A percentile compares a stretch with the other conserved stretches of the same genome.
Evolutionary conservation across 2,888 invertebrate genomes (phyloP).

Genomic region (Eupithecia tripunctaria): DNA sequence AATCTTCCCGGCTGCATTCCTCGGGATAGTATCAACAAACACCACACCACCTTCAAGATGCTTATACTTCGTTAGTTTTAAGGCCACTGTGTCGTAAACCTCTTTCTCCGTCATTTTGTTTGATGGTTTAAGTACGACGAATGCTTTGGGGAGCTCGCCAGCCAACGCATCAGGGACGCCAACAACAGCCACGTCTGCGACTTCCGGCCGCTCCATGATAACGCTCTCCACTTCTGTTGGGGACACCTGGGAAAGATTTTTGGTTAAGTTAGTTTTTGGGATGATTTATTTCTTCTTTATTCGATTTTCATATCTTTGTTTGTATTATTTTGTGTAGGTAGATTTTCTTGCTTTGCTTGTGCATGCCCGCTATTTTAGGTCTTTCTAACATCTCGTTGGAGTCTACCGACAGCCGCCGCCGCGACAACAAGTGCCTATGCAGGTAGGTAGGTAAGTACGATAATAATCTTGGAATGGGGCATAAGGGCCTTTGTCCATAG

Average conservation of each 20-base stretch:
- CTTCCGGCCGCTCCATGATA: conserved; percentile 88
- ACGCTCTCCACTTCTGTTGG: conserved; percentile 93
- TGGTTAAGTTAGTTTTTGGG: background rate
- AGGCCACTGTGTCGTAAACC: conserved; percentile 83
- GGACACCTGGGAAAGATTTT: conserved; percentile 86
- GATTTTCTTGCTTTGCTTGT: background rate
- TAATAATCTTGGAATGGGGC: background rate
- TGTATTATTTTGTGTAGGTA: background rate
- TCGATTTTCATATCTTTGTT: background rate
- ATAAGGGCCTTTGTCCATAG: too few species aligned
- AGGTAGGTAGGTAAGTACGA: background rate
- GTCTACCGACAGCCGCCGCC: too few species aligned
- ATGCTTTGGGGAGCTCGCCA: conserved; percentile 91
- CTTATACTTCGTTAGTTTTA: conserved; percentile 89
- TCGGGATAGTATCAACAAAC: conserved; percentile 88
- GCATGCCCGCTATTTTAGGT: too few species aligned
- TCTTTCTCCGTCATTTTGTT: conserved; percentile 83
- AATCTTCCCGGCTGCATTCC: conserved; percentile 91
- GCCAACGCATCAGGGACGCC: conserved; percentile 88
- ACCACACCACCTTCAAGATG: conserved; percentile 88
- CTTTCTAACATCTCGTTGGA: too few species aligned
- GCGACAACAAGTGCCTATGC: background rate
- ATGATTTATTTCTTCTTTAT: background rate
- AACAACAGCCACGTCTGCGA: conserved; percentile 91
- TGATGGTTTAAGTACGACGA: conserved; percentile 86